These are phyloP conservation scores for Fukomys damarensis DNA, from an alignment of 2,113 vertebrate species.

Conservation along the genomic window DNA sequence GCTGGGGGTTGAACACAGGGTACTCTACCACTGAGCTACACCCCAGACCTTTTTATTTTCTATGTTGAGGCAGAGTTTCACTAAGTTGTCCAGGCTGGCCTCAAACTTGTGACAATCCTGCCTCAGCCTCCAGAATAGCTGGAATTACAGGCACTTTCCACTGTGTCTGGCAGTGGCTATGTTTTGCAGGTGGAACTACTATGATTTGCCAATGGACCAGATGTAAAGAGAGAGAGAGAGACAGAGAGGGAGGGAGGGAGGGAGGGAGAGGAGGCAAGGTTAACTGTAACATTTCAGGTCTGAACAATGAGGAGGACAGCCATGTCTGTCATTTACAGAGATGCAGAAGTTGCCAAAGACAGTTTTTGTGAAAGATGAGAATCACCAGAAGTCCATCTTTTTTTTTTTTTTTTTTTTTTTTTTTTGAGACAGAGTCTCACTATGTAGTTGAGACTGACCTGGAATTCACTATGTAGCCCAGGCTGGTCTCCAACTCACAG, in stretches of 20 bases:
- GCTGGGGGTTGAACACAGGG: not conserved
- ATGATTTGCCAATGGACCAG: fast-evolving
- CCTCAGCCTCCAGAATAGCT: not conserved
- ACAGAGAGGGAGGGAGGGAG: too few species aligned
- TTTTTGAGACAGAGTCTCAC: too few species aligned
- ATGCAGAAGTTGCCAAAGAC: fast-evolving
- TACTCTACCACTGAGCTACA: not conserved
- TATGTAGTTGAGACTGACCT: too few species aligned
- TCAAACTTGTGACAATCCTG: not conserved
- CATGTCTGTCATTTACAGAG: not conserved
- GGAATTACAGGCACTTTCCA: not conserved
- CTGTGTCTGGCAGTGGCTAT: not conserved
- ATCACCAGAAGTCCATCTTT: fast-evolving
- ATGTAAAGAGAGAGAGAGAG: not conserved
- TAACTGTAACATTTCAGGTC: not conserved
- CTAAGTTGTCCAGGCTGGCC: not conserved
- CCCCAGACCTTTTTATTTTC: not conserved
- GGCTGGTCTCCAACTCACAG: too few species aligned
- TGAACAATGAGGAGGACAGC: not conserved
- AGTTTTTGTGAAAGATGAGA: not conserved
- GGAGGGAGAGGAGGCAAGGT: not conserved
- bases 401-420: too few species aligned
- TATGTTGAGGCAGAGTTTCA: not conserved
- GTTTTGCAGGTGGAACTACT: not conserved
- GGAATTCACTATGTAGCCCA: too few species aligned